Conservation (phyloP, 2,888 invertebrate genomes). For the Nyleta sp. region DNA sequence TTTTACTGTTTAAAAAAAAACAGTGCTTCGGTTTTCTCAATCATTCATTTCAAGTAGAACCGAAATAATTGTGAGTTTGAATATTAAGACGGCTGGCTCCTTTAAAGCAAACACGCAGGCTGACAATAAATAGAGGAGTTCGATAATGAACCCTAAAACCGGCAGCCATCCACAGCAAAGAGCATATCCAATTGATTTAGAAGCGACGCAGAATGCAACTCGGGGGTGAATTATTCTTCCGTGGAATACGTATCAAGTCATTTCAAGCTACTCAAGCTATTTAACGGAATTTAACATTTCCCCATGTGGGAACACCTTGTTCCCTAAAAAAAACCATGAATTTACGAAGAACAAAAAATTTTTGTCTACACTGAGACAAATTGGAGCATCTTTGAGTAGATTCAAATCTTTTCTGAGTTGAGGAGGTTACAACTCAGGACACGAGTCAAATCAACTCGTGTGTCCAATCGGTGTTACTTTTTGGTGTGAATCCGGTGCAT, state of each 20-base stretch:
- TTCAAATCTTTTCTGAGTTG: no score
- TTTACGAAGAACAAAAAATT: no score
- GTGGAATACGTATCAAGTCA: conserved; percentile 73
- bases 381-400: no score
- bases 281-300: conserved; percentile 67
- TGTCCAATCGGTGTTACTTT: no score
- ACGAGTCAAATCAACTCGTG: no score
- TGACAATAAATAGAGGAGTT: conserved; percentile 41
- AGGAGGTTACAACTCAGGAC: no score
- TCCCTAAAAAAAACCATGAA: background rate
- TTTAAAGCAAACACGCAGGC: conserved; percentile 47
- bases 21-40: no score
- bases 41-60: no score
- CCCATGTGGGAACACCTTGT: conserved; percentile 33
- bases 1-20: no score
- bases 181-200: conserved; percentile 77
- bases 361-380: no score
- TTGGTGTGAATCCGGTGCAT: no score
- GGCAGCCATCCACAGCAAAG: conserved; percentile 64
- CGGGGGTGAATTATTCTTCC: conserved; percentile 70
- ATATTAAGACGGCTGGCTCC: conserved; percentile 17
- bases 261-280: conserved; percentile 79
- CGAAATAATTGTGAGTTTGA: conserved; percentile 15
- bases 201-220: conserved; percentile 69
- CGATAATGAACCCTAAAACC: conserved; percentile 64